Percentiles rank a stretch among this genome's conserved stretches.
These are phyloP conservation scores for Andrena flavipes DNA, from an alignment of 2,888 invertebrate genomes.

Conservation along the genomic window DNA sequence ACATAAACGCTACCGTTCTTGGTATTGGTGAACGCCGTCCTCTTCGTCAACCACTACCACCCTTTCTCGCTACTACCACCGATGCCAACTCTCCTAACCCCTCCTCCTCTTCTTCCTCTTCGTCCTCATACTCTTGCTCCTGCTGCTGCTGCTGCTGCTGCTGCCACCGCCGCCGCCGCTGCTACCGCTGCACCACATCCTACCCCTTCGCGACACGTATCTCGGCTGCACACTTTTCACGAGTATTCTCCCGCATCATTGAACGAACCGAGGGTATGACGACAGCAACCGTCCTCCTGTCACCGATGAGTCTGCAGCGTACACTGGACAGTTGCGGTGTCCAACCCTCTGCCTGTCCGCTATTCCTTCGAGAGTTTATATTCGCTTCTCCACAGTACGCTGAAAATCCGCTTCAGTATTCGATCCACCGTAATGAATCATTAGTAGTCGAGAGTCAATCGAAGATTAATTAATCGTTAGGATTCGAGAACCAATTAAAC, in stretches of 20 bases:
- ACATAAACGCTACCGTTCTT: constrained; percentile 47
- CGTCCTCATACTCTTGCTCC: constrained; percentile 1
- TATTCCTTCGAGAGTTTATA: background rate
- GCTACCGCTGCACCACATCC: constrained; percentile 13
- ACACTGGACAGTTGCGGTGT: constrained; percentile 23
- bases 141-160: constrained; percentile 28
- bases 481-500: constrained; percentile 76
- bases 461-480: constrained; percentile 74
- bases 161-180: constrained; percentile 11
- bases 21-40: constrained; percentile 54
- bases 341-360: background rate
- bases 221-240: constrained; percentile 65
- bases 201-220: constrained; percentile 56
- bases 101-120: constrained; percentile 24
- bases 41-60: constrained; percentile 53
- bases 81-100: constrained; percentile 57
- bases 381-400: too few species aligned
- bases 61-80: constrained; percentile 51
- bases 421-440: constrained; percentile 70
- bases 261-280: constrained; percentile 43
- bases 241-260: constrained; percentile 58
- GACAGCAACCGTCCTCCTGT: constrained; percentile 34
- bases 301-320: constrained; percentile 13
- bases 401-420: too few species aligned
- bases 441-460: constrained; percentile 74